These are phyloP conservation scores for Marasmarcha lunaedactyla DNA, from an alignment of 2,888 invertebrate genomes.

Conservation along the genomic window DNA sequence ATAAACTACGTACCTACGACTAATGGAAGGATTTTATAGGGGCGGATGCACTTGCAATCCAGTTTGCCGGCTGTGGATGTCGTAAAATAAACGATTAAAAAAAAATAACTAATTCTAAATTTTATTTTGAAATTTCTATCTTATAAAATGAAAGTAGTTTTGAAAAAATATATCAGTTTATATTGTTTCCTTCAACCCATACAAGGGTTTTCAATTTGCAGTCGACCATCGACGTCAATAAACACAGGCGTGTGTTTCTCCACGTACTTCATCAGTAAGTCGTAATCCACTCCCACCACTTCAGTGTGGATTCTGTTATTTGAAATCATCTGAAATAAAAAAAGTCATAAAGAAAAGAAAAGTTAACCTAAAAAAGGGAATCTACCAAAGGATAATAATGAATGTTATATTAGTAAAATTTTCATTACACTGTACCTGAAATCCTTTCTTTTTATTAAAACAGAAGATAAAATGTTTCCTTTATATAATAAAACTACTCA, in stretches of 20 bases:
- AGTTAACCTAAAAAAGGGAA: conserved; percentile 6
- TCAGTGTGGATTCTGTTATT: conserved; percentile 43
- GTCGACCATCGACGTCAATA: conserved; percentile 38
- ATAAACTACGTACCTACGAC: no score
- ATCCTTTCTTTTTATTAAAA: not conserved
- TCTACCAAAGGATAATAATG: conserved; percentile 4
- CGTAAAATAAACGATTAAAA: no score
- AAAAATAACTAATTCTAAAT: no score
- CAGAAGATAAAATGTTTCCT: no score
- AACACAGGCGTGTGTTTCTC: conserved; percentile 34
- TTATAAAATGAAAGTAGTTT: no score
- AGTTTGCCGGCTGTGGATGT: no score
- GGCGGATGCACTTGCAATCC: no score
- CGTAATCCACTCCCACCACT: conserved; percentile 43
- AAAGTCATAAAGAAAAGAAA: conserved; percentile 8
- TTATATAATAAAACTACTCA: no score
- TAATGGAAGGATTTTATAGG: no score
- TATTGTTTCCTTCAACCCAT: no score
- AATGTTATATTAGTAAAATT: not conserved
- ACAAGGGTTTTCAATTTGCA: conserved; percentile 43
- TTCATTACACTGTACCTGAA: not conserved
- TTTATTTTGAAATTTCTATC: no score
- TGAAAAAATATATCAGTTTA: no score
- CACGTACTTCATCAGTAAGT: conserved; percentile 39
- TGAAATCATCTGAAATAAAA: conserved; percentile 43